Conservation (phyloP, 2,113 vertebrate species). For the Meles meles region DNA sequence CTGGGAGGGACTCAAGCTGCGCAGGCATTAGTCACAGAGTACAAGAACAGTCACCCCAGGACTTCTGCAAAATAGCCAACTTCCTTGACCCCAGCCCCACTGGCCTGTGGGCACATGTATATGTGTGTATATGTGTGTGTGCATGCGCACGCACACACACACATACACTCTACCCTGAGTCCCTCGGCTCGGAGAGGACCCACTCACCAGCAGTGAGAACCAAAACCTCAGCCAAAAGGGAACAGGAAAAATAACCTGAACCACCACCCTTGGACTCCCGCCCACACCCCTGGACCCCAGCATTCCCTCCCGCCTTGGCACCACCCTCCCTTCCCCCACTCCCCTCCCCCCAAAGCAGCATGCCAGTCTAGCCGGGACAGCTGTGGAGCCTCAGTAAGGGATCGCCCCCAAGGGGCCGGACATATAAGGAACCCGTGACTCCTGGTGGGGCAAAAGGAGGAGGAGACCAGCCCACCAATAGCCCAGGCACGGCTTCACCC, state of each 20-base stretch:
- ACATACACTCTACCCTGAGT: not conserved
- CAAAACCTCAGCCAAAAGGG: not conserved
- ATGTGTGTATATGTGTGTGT: too few relatives aligned
- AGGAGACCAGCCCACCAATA: not conserved
- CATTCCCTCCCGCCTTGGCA: not conserved
- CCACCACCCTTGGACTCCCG: not conserved
- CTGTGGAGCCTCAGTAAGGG: slow-evolving; percentile 1
- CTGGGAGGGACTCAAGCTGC: not conserved
- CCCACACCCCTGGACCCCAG: not conserved
- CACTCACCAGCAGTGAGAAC: not conserved
- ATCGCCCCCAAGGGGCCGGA: not conserved
- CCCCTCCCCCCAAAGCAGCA: not conserved
- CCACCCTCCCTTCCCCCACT: not conserved
- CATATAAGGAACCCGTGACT: not conserved
- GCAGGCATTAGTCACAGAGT: not conserved
- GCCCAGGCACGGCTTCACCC: not conserved
- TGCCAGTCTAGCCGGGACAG: not conserved
- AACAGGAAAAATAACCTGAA: not conserved
- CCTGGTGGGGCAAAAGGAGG: not conserved
- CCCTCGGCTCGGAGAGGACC: not conserved
- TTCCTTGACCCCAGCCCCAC: too few relatives aligned
- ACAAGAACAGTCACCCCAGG: not conserved
- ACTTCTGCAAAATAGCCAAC: not conserved
- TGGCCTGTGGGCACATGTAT: not conserved
- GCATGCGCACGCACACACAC: rapidly evolving